Evolutionary conservation across 2,888 invertebrate species (phyloP).

Genomic region (Drosophila birchii): DNA sequence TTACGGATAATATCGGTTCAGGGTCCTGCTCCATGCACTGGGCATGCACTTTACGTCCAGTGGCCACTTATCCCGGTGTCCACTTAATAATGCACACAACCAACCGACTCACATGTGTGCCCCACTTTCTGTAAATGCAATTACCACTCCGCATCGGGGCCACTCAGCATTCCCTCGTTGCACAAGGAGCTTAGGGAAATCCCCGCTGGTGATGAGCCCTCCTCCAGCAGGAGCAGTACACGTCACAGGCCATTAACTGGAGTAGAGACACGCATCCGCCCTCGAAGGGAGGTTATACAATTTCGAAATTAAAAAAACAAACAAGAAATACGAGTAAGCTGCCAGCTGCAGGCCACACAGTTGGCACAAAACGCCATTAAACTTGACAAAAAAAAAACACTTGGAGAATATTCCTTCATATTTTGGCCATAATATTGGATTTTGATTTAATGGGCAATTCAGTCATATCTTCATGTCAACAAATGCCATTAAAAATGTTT

Average conservation of each 20-base stretch:
- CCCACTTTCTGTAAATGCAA: constrained; percentile 66
- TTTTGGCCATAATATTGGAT: background rate
- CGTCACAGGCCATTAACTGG: constrained; percentile 54
- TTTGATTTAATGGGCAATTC: constrained; percentile 5
- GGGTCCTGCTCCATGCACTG: constrained; percentile 4
- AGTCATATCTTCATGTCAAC: background rate
- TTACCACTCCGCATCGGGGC: constrained; percentile 56
- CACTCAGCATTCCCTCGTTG: background rate
- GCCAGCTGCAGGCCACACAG: constrained; percentile 1
- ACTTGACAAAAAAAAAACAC: constrained; percentile 1
- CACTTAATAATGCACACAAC: constrained; percentile 47
- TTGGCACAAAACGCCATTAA: constrained; percentile 1
- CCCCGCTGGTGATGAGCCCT: constrained; percentile 9
- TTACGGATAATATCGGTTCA: constrained; percentile 19
- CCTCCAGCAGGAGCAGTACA: constrained; percentile 5
- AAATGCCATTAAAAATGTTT: constrained; percentile 5
- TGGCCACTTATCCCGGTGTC: constrained; percentile 27
- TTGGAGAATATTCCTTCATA: background rate
- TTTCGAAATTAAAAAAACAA: constrained; percentile 72
- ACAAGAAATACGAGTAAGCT: constrained; percentile 41
- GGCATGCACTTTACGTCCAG: constrained; percentile 17
- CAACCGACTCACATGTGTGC: constrained; percentile 52
- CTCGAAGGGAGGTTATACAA: constrained; percentile 57
- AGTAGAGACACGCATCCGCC: constrained; percentile 33
- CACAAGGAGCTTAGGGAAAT: constrained; percentile 31